These are phyloP conservation scores for Gryllus longicercus DNA, from an alignment of 2,888 invertebrate genomes.

Conservation along the genomic window DNA sequence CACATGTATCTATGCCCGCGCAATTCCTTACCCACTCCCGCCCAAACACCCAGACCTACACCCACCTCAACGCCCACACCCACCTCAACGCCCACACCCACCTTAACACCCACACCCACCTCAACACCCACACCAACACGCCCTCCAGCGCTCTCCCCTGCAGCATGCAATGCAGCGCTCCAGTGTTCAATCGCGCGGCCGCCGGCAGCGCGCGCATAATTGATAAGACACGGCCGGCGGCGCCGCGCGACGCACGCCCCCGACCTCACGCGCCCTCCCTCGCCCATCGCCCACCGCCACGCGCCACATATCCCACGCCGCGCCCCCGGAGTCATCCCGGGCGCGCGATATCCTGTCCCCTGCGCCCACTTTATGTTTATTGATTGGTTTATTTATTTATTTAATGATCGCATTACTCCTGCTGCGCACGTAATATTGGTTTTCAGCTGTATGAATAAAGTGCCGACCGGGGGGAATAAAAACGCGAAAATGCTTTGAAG, in stretches of 20 bases:
- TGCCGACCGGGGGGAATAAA: not conserved
- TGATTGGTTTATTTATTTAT: slow-evolving; percentile 17
- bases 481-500: slow-evolving; percentile 7
- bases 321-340: too few species aligned
- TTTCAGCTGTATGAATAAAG: slow-evolving; percentile 17
- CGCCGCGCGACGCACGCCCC: not conserved
- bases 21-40: too few species aligned
- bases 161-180: not conserved
- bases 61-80: too few species aligned
- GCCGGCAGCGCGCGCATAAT: slow-evolving; percentile 3
- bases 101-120: not conserved
- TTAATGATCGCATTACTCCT: slow-evolving; percentile 5
- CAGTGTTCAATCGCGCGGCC: not conserved
- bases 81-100: too few species aligned
- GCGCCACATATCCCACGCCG: not conserved
- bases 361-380: not conserved
- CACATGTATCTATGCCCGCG: too few species aligned
- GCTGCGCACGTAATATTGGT: slow-evolving; percentile 2
- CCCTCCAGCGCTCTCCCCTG: not conserved
- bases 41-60: too few species aligned
- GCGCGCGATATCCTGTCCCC: not conserved
- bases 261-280: not conserved
- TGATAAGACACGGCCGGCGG: slow-evolving; percentile 1
- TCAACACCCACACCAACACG: not conserved
- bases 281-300: not conserved